Conservation (phyloP, 2,113 vertebrate species). For the human region GRCh38 chr2:60358501-60359000, state of each 20-base stretch:
- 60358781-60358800: not conserved
- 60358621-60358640: not conserved
- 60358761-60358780: not conserved
- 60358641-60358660: not conserved
- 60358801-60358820: slow-evolving; percentile 22
- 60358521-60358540: slow-evolving; percentile 73
- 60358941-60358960: slow-evolving; percentile 72
- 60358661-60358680: slow-evolving; percentile 31
- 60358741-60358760: not conserved
- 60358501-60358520: slow-evolving; percentile 70
- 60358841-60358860: slow-evolving; percentile 58
- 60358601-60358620: slow-evolving; percentile 48
- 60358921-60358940: slow-evolving; percentile 77
- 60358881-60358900: slow-evolving; percentile 81
- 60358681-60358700: not conserved
- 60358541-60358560: slow-evolving; percentile 68
- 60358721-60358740: not conserved
- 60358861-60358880: slow-evolving; percentile 71
- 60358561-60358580: slow-evolving; percentile 74
- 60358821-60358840: slow-evolving; percentile 23
- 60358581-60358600: slow-evolving; percentile 26
- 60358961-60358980: slow-evolving; percentile 60
- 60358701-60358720: not conserved
- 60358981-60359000: slow-evolving; percentile 67
- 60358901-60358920: slow-evolving; percentile 78